Conservation (phyloP, 2,113 vertebrate genomes). For the Chlorodrepanis virens region DNA sequence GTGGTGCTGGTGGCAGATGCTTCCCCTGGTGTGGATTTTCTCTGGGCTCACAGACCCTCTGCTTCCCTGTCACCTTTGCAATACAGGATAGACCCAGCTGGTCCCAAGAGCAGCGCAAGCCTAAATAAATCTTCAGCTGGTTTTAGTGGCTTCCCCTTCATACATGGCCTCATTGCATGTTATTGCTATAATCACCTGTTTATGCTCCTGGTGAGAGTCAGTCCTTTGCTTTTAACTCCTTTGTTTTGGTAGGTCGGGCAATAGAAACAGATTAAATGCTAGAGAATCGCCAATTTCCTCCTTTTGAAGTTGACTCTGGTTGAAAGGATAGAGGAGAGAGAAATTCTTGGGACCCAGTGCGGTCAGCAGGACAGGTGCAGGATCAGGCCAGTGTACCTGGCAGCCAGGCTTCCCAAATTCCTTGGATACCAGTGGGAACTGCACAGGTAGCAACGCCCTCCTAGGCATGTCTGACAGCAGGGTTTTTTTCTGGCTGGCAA, state of each 20-base stretch:
- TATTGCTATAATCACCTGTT: neutral
- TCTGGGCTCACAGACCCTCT: neutral
- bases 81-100: neutral
- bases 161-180: neutral
- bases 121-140: neutral
- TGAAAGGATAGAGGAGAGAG: neutral
- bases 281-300: neutral
- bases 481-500: neutral
- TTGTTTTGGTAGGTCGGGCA: neutral
- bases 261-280: neutral
- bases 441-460: neutral
- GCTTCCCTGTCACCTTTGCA: neutral
- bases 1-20: neutral
- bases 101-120: neutral
- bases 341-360: neutral
- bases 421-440: neutral
- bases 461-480: neutral
- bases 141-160: neutral
- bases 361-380: neutral
- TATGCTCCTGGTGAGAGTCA: neutral
- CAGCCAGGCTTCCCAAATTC: constrained; percentile 14
- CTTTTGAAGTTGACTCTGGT: neutral
- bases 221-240: neutral
- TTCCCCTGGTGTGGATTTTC: neutral
- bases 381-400: neutral